Conservation (phyloP, 1,140 invertebrate species). For the Andricus grossulariae region DNA sequence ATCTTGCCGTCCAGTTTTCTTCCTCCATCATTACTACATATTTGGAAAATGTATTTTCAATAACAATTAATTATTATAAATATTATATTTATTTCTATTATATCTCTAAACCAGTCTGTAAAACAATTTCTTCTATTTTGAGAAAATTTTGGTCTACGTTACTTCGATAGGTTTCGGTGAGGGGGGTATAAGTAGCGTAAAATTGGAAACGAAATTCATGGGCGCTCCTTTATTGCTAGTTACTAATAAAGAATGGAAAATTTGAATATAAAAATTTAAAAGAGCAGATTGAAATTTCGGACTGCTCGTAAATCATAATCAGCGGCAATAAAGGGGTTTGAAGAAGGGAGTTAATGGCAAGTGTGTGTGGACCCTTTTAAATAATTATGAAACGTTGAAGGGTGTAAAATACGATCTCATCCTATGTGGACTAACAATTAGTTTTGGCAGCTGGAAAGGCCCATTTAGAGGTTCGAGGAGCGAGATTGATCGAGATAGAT, state of each 20-base stretch:
- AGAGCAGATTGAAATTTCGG: background rate
- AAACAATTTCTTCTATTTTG: too few relatives aligned
- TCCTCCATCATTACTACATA: too few relatives aligned
- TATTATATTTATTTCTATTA: too few relatives aligned
- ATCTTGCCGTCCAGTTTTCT: too few relatives aligned
- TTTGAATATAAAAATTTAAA: background rate
- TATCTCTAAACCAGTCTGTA: too few relatives aligned
- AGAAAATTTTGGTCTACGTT: too few relatives aligned
- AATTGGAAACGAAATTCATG: too few relatives aligned
- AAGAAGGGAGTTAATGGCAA: conserved; percentile 11
- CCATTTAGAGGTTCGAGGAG: conserved; percentile 39
- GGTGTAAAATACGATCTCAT: conserved; percentile 47
- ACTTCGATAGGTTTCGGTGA: too few relatives aligned
- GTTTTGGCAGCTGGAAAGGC: conserved; percentile 54
- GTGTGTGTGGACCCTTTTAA: conserved; percentile 38
- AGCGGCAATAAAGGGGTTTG: conserved; percentile 4
- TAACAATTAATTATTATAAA: too few relatives aligned
- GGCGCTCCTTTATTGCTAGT: background rate
- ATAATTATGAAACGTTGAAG: conserved; percentile 47
- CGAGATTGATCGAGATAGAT: conserved; percentile 19
- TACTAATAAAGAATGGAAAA: background rate
- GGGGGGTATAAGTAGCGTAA: too few relatives aligned
- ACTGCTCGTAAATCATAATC: conserved; percentile 4
- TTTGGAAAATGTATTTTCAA: too few relatives aligned
- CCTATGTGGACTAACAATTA: conserved; percentile 53